Evolutionary conservation across 2,888 invertebrate species (phyloP), one percentile per base, ranked within the genome.

Genomic region (Orthosia gracilis): DNA sequence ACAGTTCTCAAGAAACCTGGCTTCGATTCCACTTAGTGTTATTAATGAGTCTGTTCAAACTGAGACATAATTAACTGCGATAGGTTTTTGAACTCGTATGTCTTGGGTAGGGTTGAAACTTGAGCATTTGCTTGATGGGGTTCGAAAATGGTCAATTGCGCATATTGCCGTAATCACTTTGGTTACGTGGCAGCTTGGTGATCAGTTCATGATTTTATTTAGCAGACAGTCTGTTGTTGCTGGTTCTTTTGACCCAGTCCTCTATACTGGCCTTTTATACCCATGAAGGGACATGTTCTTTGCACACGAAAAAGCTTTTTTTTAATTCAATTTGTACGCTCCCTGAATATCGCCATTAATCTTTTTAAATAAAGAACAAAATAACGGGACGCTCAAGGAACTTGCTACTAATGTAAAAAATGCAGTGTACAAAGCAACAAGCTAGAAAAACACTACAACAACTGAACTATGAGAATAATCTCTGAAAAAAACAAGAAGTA

Each of bases 21-120:
- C 59, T 61, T 67, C 66, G 66, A 73, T 80, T 69, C 84, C 82
- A 76, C 70, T 84, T 84, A 84, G 57, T 57, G 47, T 55, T 69
- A 57, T 57, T 76, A 76, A 81, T 69, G 73, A 84, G 73, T 55
- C 18, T 67, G 66, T 45, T 67, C 67, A 59, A 83, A 75, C 80
- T 63, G 68, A 69, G 58, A 76, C 73, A 69, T 84, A 64, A 84
- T 76, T 65, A 71, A 68, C 49, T 65, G 50, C 4, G 52, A 12
- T 40, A 68, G 71, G 70, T 73, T 66, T 45, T 63, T 64, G 57
- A 69, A 66, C 61, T 77, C 45, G 13, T 40, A 73, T n/a, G 62
- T 62, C 47, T 66, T 47, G 11, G 11, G 45, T 58, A 65, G 31
- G 47, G 54, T 63, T 69, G 59, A 63, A 65, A 66, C 55, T 69